phyloP scores from a whole-genome alignment of 2,113 vertebrate genomes.

The Vulpes ferrilata region DNA sequence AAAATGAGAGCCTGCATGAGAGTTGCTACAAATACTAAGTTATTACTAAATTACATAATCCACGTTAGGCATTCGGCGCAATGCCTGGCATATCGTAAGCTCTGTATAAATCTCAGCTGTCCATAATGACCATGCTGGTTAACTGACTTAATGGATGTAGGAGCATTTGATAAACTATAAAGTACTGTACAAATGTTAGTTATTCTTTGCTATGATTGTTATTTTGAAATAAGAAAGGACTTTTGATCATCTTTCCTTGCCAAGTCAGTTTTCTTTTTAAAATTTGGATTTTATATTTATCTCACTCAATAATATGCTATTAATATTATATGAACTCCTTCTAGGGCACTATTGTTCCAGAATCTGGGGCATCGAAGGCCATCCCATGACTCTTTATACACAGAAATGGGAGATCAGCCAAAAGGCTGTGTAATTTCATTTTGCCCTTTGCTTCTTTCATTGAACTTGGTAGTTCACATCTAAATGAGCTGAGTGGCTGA shows the following conservation, averaged over 20 bases:
- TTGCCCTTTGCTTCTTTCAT: slow-evolving; percentile 72
- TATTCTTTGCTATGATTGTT: slow-evolving; percentile 40
- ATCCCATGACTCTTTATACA: slow-evolving; percentile 59
- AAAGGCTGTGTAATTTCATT: slow-evolving; percentile 77
- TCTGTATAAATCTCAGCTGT: slow-evolving; percentile 46
- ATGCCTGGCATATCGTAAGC: slow-evolving; percentile 15
- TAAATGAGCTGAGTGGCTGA: slow-evolving; percentile 70
- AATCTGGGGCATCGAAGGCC: slow-evolving; percentile 74
- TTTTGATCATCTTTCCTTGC: slow-evolving; percentile 59
- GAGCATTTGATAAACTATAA: slow-evolving; percentile 62
- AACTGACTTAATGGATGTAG: slow-evolving; percentile 62
- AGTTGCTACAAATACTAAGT: slow-evolving; percentile 51
- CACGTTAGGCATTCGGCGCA: slow-evolving; percentile 14
- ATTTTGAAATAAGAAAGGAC: slow-evolving; percentile 59
- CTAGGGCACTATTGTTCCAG: slow-evolving; percentile 64
- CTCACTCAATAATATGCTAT: slow-evolving; percentile 70
- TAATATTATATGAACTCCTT: slow-evolving; percentile 78
- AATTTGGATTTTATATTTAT: slow-evolving; percentile 75
- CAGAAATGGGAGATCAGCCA: slow-evolving; percentile 78
- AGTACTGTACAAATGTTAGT: slow-evolving; percentile 3
- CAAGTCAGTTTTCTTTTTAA: slow-evolving; percentile 31
- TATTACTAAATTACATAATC: slow-evolving; percentile 60
- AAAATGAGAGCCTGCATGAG: neutral
- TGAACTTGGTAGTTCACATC: slow-evolving; percentile 65
- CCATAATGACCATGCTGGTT: slow-evolving; percentile 51